phyloP scores from a whole-genome alignment of 2,888 invertebrate genomes.

The Tanytarsus gracilentus region DNA sequence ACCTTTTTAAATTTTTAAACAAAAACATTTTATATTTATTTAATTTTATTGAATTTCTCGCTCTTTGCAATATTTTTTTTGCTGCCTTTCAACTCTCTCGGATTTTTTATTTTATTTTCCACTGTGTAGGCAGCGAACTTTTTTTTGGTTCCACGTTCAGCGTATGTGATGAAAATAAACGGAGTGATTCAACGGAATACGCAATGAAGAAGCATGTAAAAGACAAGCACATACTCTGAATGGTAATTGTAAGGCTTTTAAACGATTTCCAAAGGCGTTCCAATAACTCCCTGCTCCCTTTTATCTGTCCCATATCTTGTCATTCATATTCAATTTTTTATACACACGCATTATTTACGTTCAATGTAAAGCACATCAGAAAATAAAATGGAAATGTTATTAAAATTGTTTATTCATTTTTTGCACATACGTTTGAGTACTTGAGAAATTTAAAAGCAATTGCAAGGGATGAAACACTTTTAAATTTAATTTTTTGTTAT shows the following conservation, averaged over 20 bases:
- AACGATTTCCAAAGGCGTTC: no score
- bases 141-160: neutral
- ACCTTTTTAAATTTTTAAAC: constrained; percentile 29
- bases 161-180: constrained; percentile 1
- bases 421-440: no score
- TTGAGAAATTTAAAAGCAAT: no score
- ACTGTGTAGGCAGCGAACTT: neutral
- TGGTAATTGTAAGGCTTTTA: neutral
- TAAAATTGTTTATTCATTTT: constrained; percentile 23
- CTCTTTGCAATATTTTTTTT: neutral
- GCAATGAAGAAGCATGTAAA: neutral
- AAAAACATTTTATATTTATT: constrained; percentile 29
- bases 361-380: neutral
- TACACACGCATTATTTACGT: neutral
- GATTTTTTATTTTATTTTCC: neutral
- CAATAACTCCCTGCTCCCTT: no score
- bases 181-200: neutral
- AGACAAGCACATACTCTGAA: neutral
- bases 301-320: constrained; percentile 23
- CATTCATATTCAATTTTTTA: constrained; percentile 12
- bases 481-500: no score
- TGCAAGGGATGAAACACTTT: no score
- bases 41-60: constrained; percentile 27
- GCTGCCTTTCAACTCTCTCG: neutral
- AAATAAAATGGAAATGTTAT: constrained; percentile 23